Evolutionary conservation across 2,888 invertebrate species (phyloP).

Genomic region (Dolomedes plantarius): DNA sequence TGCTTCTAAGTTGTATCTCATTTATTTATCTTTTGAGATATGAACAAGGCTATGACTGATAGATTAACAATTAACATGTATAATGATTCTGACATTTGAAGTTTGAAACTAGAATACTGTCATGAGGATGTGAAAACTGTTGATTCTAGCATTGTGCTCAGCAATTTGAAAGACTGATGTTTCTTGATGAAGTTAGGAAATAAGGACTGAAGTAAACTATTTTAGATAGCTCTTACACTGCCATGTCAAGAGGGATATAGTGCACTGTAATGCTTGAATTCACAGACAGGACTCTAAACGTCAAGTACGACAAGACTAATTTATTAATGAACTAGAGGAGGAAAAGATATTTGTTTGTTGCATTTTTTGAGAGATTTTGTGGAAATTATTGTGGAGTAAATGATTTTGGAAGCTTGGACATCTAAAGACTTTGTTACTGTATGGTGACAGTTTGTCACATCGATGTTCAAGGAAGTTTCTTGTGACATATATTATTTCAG

Average conservation of each 20-base stretch:
- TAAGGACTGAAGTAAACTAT: slow-evolving; percentile 14
- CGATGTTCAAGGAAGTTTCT: slow-evolving; percentile 11
- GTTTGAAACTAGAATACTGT: background rate
- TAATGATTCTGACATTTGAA: too few relatives aligned
- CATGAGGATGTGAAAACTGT: background rate
- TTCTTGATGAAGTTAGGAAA: background rate
- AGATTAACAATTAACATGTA: too few relatives aligned
- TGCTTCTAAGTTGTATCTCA: too few relatives aligned
- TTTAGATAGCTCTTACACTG: slow-evolving; percentile 18
- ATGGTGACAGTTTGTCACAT: slow-evolving; percentile 38
- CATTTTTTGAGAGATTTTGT: slow-evolving; percentile 30
- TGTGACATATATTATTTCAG: background rate
- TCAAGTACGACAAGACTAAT: slow-evolving; percentile 11
- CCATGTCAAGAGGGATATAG: background rate
- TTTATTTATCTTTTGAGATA: too few relatives aligned
- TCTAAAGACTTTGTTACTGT: slow-evolving; percentile 40
- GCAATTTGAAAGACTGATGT: background rate
- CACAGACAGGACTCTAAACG: slow-evolving; percentile 4
- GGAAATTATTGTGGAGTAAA: background rate
- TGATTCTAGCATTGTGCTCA: background rate
- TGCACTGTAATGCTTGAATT: background rate
- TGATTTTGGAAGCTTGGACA: background rate
- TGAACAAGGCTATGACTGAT: too few relatives aligned
- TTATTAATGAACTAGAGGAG: slow-evolving; percentile 19
- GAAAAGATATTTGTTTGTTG: slow-evolving; percentile 10